phyloP scores from a whole-genome alignment of 2,113 vertebrate species.

The Pelusios castaneus region DNA sequence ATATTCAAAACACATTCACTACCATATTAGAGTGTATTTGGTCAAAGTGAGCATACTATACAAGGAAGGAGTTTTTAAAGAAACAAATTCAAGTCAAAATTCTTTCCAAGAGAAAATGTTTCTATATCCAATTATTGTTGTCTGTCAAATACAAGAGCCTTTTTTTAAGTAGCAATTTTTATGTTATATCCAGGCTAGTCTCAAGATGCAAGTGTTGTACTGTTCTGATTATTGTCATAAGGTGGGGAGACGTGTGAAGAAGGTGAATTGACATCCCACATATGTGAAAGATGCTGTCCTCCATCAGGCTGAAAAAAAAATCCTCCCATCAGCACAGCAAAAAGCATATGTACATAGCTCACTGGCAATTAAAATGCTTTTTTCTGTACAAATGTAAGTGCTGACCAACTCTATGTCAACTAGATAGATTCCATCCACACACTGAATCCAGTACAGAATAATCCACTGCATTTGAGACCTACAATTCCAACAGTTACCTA shows the following conservation, averaged over 20 bases:
- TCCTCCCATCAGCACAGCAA: rapidly evolving
- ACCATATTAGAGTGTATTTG: not conserved
- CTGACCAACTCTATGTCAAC: not conserved
- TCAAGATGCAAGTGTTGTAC: not conserved
- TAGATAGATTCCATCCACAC: not conserved
- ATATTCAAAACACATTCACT: not conserved
- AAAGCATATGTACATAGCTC: not conserved
- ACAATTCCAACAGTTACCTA: not conserved
- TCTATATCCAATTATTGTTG: not conserved
- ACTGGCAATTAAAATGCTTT: not conserved
- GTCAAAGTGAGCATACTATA: not conserved
- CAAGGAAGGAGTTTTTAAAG: not conserved
- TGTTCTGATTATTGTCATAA: rapidly evolving
- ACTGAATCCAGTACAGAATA: not conserved
- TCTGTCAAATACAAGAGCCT: not conserved
- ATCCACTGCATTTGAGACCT: not conserved
- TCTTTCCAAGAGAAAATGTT: not conserved
- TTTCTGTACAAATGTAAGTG: not conserved
- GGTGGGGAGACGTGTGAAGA: not conserved
- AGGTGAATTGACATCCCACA: not conserved
- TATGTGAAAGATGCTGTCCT: not conserved
- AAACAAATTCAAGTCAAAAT: not conserved
- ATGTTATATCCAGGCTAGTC: not conserved
- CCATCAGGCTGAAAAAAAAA: not conserved
- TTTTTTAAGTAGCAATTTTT: not conserved